A percentile compares a stretch with the other conserved stretches of the same genome.
These are phyloP conservation scores for Gryllus bimaculatus DNA, from an alignment of 1,140 invertebrate species.

Conservation along the genomic window DNA sequence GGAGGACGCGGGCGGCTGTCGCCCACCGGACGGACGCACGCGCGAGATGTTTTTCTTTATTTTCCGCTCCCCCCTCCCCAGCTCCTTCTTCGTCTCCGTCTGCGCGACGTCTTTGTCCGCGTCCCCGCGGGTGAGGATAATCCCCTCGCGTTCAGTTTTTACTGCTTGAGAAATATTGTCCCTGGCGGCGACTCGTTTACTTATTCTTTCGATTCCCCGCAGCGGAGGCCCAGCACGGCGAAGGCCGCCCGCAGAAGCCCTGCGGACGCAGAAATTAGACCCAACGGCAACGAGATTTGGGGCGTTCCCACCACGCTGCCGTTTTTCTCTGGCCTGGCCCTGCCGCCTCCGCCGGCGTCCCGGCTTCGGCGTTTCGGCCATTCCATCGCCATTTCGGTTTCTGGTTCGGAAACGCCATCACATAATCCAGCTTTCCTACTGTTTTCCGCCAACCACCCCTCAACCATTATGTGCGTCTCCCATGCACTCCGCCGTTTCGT, in stretches of 20 bases:
- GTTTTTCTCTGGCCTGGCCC: too few species aligned
- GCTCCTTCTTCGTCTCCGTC: neutral
- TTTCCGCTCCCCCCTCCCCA: neutral
- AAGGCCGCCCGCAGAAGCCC: neutral
- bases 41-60: neutral
- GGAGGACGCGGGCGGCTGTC: too few species aligned
- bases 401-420: too few species aligned
- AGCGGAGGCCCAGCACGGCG: neutral
- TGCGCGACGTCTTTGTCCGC: neutral
- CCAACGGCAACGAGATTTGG: neutral
- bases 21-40: neutral
- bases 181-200: neutral
- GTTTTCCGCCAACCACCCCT: too few species aligned
- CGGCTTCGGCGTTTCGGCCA: too few species aligned
- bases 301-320: too few species aligned
- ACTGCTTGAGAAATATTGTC: slow-evolving; percentile 4
- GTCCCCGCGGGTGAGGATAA: neutral
- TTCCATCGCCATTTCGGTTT: too few species aligned
- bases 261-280: neutral
- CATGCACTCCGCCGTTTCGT: too few species aligned
- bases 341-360: too few species aligned
- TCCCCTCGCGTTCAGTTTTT: neutral
- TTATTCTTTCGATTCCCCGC: neutral
- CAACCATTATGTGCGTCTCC: too few species aligned
- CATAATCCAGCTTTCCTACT: too few species aligned